Conservation (phyloP, 2,888 invertebrate species). For the Drosophila peninsularis region DNA sequence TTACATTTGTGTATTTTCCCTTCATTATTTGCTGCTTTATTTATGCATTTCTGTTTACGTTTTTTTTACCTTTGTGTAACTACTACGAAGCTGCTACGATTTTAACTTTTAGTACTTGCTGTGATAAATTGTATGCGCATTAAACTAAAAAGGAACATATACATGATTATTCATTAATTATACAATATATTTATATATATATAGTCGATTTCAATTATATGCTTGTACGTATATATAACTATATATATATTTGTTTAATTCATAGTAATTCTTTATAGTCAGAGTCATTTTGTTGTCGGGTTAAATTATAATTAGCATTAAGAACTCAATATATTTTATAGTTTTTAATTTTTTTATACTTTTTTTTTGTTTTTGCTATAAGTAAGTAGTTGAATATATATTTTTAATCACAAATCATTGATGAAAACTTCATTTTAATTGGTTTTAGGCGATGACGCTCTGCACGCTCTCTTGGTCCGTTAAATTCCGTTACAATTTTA, state of each 20-base stretch:
- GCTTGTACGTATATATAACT: slow-evolving; percentile 37
- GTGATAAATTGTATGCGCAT: slow-evolving; percentile 64
- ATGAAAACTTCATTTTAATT: slow-evolving; percentile 80
- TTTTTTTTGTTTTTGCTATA: slow-evolving; percentile 20
- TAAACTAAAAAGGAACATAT: slow-evolving; percentile 82
- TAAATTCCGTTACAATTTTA: slow-evolving; percentile 79
- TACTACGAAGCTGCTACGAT: slow-evolving; percentile 77
- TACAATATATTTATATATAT: slow-evolving; percentile 30
- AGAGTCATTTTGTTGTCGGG: slow-evolving; percentile 74
- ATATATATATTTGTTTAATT: slow-evolving; percentile 34
- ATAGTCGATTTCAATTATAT: slow-evolving; percentile 43
- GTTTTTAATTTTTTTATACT: neutral
- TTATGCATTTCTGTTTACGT: slow-evolving; percentile 36
- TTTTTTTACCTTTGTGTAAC: slow-evolving; percentile 25
- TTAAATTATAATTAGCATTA: slow-evolving; percentile 65
- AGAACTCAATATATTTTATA: slow-evolving; percentile 58
- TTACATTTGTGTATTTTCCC: slow-evolving; percentile 32
- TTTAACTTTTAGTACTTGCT: slow-evolving; percentile 63
- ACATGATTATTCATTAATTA: slow-evolving; percentile 72
- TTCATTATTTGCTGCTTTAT: slow-evolving; percentile 43
- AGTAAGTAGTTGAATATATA: slow-evolving; percentile 74
- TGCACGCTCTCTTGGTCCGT: slow-evolving; percentile 82
- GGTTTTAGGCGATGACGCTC: slow-evolving; percentile 83
- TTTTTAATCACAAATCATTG: slow-evolving; percentile 83
- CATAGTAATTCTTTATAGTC: slow-evolving; percentile 75